Percentiles rank a stretch among this genome's conserved stretches.
Evolutionary conservation across 2,797 vertebrate species (phyloP).

Genomic region (Myotis vivesi): DNA sequence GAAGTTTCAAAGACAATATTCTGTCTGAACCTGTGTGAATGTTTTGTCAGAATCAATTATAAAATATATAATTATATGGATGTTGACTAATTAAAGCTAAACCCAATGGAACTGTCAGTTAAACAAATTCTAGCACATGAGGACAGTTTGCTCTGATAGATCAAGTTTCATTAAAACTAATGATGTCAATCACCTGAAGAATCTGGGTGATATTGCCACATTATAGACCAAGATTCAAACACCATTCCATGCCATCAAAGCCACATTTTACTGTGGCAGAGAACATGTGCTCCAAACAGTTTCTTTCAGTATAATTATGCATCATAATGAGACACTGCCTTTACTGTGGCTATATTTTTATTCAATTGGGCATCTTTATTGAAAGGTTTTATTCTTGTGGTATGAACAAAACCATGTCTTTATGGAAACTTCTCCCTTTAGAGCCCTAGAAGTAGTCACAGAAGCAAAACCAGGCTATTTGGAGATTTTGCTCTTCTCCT

Average conservation of each 20-base stretch:
- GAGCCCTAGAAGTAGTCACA: too few relatives aligned
- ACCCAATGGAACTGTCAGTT: not conserved
- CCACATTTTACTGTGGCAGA: not conserved
- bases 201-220: not conserved
- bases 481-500: not conserved
- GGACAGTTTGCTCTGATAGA: not conserved
- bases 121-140: not conserved
- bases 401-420: not conserved
- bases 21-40: not conserved
- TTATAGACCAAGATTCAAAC: not conserved
- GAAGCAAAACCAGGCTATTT: not conserved
- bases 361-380: not conserved
- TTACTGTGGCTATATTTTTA: not conserved
- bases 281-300: not conserved
- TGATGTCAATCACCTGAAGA: not conserved
- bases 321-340: not conserved
- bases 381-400: not conserved
- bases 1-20: slow-evolving; percentile 41
- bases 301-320: not conserved
- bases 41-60: slow-evolving; percentile 59
- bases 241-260: not conserved
- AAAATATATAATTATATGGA: slow-evolving; percentile 11
- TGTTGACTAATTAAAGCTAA: slow-evolving; percentile 46
- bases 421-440: not conserved
- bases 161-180: slow-evolving; percentile 53